Percentiles rank a stretch among this genome's conserved stretches.
Evolutionary conservation across 2,888 invertebrate genomes (phyloP).

Genomic region (Eubasilissa splendida): DNA sequence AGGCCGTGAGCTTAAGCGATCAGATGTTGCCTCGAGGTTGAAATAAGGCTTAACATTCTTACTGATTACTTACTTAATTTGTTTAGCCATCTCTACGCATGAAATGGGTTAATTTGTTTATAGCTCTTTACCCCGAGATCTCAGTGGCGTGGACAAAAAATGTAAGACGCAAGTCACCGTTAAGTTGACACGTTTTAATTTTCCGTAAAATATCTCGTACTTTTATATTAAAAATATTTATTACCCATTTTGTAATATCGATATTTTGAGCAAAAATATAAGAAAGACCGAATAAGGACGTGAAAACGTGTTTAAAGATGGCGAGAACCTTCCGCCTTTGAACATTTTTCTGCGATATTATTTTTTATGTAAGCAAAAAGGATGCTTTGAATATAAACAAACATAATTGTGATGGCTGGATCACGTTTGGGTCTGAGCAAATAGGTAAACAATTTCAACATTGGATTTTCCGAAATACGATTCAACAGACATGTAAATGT

Average conservation of each 20-base stretch:
- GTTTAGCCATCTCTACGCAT: slow-evolving; percentile 30
- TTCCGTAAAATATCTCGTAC: too few species aligned
- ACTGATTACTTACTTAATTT: slow-evolving; percentile 37
- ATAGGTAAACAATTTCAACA: slow-evolving; percentile 36
- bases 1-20: slow-evolving; percentile 43
- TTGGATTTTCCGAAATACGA: slow-evolving; percentile 30
- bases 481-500: slow-evolving; percentile 33
- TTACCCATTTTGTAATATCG: neutral
- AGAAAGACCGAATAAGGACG: slow-evolving; percentile 9
- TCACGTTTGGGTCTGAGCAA: slow-evolving; percentile 39
- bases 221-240: too few species aligned
- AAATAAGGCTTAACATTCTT: slow-evolving; percentile 42
- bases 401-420: slow-evolving; percentile 41
- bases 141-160: neutral
- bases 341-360: slow-evolving; percentile 28
- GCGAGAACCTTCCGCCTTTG: slow-evolving; percentile 3
- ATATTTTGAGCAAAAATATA: slow-evolving; percentile 1
- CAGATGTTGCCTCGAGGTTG: slow-evolving; percentile 36
- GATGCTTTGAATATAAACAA: slow-evolving; percentile 40
- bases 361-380: slow-evolving; percentile 32
- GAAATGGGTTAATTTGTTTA: slow-evolving; percentile 15
- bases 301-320: slow-evolving; percentile 31
- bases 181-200: too few species aligned
- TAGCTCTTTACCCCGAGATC: neutral
- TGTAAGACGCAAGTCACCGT: neutral